A percentile compares a stretch with the other conserved stretches of the same genome.
Conservation (phyloP, 1,140 invertebrate species). For the Stenopsyche tienmushanensis region DNA sequence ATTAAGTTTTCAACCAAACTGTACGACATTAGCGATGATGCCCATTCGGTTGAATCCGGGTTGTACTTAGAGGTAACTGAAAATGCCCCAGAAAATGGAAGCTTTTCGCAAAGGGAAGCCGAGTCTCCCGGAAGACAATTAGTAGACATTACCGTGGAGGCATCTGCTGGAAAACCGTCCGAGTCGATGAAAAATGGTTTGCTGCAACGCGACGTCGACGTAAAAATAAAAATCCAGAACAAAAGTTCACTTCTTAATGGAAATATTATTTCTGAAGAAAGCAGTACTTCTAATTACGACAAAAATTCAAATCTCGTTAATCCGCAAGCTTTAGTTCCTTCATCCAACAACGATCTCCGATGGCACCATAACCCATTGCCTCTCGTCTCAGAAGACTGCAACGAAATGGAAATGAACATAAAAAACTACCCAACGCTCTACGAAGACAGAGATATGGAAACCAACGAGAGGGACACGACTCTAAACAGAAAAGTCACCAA, state of each 20-base stretch:
- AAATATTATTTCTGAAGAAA: not conserved
- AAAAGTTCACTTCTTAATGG: slow-evolving; percentile 10
- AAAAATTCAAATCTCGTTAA: too few species aligned
- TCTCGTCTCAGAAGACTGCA: slow-evolving; percentile 34
- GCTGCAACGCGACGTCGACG: slow-evolving; percentile 28
- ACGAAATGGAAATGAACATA: slow-evolving; percentile 30
- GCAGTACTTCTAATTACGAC: slow-evolving; percentile 4
- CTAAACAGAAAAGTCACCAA: slow-evolving; percentile 18
- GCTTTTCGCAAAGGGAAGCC: not conserved
- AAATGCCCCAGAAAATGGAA: not conserved
- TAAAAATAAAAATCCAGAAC: slow-evolving; percentile 13
- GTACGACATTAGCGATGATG: not conserved
- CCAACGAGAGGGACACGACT: slow-evolving; percentile 28
- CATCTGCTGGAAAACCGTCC: slow-evolving; percentile 24
- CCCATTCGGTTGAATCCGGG: too few species aligned
- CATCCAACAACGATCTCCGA: too few species aligned
- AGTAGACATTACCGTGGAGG: slow-evolving; percentile 32
- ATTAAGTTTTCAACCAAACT: not conserved
- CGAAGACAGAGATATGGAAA: slow-evolving; percentile 38
- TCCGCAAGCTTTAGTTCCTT: too few species aligned
- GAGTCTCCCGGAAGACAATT: slow-evolving; percentile 35
- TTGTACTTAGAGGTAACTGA: not conserved
- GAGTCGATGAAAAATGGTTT: slow-evolving; percentile 35
- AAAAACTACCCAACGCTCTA: not conserved
- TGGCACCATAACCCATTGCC: slow-evolving; percentile 12